These are phyloP conservation scores for Melanotaenia trifasciata DNA, from an alignment of 2,797 vertebrate genomes.

Conservation along the genomic window DNA sequence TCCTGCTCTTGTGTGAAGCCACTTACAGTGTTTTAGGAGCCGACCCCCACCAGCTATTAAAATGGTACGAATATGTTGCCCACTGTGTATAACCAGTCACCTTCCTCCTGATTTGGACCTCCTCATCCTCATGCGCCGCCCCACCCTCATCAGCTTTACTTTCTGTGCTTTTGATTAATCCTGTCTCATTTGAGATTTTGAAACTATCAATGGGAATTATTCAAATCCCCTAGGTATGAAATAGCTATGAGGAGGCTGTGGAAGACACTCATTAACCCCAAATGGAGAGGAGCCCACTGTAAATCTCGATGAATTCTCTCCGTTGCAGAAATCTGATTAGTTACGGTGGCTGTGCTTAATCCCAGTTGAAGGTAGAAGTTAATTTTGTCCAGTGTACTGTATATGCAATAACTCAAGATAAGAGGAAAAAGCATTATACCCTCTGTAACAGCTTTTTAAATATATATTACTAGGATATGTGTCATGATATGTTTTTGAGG, in stretches of 20 bases:
- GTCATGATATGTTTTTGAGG: background rate
- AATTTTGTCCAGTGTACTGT: conserved; percentile 61
- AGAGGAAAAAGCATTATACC: conserved; percentile 22
- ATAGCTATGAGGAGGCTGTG: conserved; percentile 74
- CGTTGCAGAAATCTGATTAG: conserved; percentile 78
- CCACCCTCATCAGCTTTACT: conserved; percentile 73
- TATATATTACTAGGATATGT: background rate
- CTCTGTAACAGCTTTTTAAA: conserved; percentile 29
- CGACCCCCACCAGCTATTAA: conserved; percentile 69
- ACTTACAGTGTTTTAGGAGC: conserved; percentile 66
- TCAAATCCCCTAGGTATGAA: conserved; percentile 83
- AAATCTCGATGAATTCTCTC: conserved; percentile 74
- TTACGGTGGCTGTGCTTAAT: conserved; percentile 77
- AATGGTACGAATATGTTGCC: conserved; percentile 49
- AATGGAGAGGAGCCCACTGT: conserved; percentile 72
- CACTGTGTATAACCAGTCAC: conserved; percentile 54
- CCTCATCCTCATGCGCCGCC: conserved; percentile 60
- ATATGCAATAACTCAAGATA: conserved; percentile 47
- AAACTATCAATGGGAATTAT: conserved; percentile 85
- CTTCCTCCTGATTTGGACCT: conserved; percentile 68
- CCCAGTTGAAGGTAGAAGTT: conserved; percentile 76
- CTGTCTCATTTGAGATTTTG: conserved; percentile 80
- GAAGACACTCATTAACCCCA: conserved; percentile 84
- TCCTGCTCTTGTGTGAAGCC: conserved; percentile 53
- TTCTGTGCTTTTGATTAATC: conserved; percentile 80